A percentile compares a stretch with the other conserved stretches of the same genome.
Evolutionary conservation across 2,797 vertebrate genomes (phyloP).

Genomic region (Poeciliopsis paucimaculata): DNA sequence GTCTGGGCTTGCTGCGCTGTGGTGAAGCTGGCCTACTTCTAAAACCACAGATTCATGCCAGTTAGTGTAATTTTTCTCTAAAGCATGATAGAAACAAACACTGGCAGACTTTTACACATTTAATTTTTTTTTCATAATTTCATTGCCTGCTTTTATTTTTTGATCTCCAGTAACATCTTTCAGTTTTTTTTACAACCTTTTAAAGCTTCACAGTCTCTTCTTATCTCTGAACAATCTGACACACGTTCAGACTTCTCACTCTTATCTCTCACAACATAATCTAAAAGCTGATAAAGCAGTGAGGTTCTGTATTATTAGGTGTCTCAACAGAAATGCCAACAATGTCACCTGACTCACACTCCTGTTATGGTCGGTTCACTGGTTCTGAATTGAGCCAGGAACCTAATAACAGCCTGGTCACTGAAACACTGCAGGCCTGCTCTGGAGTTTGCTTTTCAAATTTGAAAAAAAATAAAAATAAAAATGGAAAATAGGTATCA

Average conservation of each 20-base stretch:
- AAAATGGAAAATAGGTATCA: background rate
- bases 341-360: background rate
- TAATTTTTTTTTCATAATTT: background rate
- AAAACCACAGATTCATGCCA: background rate
- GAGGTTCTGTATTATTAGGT: background rate
- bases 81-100: background rate
- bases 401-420: conserved; percentile 3
- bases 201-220: background rate
- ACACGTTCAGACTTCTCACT: background rate
- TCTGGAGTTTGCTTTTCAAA: background rate
- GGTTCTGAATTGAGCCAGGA: conserved; percentile 16
- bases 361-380: conserved; percentile 8
- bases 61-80: background rate
- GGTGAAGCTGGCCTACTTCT: conserved; percentile 23
- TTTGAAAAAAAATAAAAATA: background rate
- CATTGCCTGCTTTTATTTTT: background rate
- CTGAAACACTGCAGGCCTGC: background rate
- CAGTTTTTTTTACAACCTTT: conserved; percentile 28
- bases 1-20: conserved; percentile 9
- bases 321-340: background rate
- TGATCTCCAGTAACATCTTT: background rate
- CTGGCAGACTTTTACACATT: background rate
- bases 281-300: rapidly evolving
- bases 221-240: background rate
- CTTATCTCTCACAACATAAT: conserved; percentile 9